Base-by-base conservation (phyloP, 2,797 vertebrate species). In the Mastacembelus armatus region DNA sequence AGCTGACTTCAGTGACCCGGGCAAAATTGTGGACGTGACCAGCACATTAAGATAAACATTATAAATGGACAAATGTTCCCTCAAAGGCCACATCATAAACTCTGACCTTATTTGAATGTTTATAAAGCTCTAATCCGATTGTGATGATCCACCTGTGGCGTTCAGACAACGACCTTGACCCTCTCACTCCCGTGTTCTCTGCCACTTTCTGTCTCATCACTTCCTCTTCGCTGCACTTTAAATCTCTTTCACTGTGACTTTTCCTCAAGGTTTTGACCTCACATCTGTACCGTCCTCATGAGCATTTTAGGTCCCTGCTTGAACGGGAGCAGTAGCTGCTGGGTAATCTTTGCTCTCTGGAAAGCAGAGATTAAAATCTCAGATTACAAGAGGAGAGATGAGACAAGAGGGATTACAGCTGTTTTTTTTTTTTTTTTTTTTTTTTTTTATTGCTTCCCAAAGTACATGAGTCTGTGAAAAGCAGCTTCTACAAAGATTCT, bases 361-460 rank as follows among this genome's bases (percentile, higher is more conserved):
- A 77, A 55, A 84, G 55, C 40, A 1, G 27, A 76, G 84, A 89
- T 92, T 89, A 85, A 87, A 88, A 72, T 86, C 81, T 86, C 67
- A 74, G 85, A 90, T 91, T 88, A 89, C 78, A 78, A 74, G 78
- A 74, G 70, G 27, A 74, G 51, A 56, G 40, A 29, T 66, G 69
- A 80, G 42, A 51, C 65, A 27, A 50, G 55, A 19, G 43, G 67
- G 88, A 88, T 89, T 89, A 84, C 68, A 78, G 82, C 49, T 49
- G 52, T 59, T n/a, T n/a, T n/a, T n/a, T n/a, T n/a, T n/a, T n/a
- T n/a, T n/a, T n/a, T n/a, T n/a, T n/a, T 50, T 54, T 54, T 40
- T 66, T 16, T 38, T 22, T 52, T 45, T 45, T 21, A 52, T 42
- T 32, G 9, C 33, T 10, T 58, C 60, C 51, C 19, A 65, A 54